Conservation (phyloP, 2,888 invertebrate species). For the Noctuana brunneofusca region DNA sequence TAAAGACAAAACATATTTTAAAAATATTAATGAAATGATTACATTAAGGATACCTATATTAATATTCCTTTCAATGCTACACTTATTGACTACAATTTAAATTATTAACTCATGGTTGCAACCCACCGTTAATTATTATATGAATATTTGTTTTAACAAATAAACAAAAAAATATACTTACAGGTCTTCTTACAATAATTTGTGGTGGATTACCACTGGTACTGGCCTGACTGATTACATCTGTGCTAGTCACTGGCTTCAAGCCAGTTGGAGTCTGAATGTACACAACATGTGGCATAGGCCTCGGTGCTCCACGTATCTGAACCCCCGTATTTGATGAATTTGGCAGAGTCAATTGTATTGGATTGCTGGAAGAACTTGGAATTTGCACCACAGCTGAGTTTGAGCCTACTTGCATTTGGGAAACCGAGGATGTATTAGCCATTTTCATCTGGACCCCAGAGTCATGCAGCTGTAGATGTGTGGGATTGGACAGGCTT, state of each 20-base stretch:
- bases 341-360: constrained; percentile 61
- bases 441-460: constrained; percentile 68
- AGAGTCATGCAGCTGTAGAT: constrained; percentile 63
- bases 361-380: constrained; percentile 64
- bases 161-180: constrained; percentile 56
- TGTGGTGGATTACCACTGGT: constrained; percentile 78
- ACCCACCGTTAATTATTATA: no score
- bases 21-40: no score
- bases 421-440: constrained; percentile 60
- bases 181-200: constrained; percentile 78
- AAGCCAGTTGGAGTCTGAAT: constrained; percentile 82
- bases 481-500: constrained; percentile 62
- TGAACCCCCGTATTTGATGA: constrained; percentile 51
- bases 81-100: no score
- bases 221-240: constrained; percentile 75
- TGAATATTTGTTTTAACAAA: not conserved
- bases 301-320: constrained; percentile 61
- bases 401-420: constrained; percentile 68
- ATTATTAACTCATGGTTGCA: no score
- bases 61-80: no score
- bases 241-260: constrained; percentile 74
- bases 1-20: no score
- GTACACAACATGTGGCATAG: constrained; percentile 83
- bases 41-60: no score
- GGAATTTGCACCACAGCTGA: constrained; percentile 70